A percentile compares a stretch with the other conserved stretches of the same genome.
Conservation (phyloP, 30 jellyfish, hydroid and myxozoan species). For the Aurelia coerulea region DNA sequence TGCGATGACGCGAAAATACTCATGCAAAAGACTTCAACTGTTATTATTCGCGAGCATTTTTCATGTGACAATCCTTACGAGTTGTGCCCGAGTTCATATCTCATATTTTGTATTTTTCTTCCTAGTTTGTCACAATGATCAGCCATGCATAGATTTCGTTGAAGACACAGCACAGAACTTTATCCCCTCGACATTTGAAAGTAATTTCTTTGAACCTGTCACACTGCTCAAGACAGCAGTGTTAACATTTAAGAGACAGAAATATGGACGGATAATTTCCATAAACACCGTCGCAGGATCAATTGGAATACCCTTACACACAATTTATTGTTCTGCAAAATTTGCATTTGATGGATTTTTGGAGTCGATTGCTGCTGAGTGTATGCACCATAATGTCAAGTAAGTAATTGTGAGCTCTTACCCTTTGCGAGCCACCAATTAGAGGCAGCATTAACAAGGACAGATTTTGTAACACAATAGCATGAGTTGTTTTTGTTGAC, state of each 20-base stretch:
- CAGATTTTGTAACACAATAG: too few relatives aligned
- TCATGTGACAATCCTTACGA: too few relatives aligned
- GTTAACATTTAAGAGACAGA: constrained; percentile 47
- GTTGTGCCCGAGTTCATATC: too few relatives aligned
- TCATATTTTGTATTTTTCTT: background rate
- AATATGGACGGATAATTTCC: constrained; percentile 41
- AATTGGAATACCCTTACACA: constrained; percentile 54
- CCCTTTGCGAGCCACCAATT: too few relatives aligned
- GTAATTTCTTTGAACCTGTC: constrained; percentile 48
- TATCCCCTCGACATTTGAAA: constrained; percentile 49
- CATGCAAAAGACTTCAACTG: too few relatives aligned
- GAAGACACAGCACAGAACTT: constrained; percentile 16
- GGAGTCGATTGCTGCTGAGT: constrained; percentile 68
- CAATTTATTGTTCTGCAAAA: constrained; percentile 63
- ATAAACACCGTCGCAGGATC: constrained; percentile 53
- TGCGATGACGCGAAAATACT: too few relatives aligned
- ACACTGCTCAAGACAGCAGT: constrained; percentile 24
- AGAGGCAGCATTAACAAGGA: too few relatives aligned
- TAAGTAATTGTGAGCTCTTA: background rate
- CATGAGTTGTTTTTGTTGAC: too few relatives aligned
- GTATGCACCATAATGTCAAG: constrained; percentile 42
- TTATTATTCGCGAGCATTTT: too few relatives aligned
- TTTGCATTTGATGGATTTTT: constrained; percentile 62
- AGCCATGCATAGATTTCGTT: constrained; percentile 20
- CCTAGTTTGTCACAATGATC: constrained; percentile 54